Evolutionary conservation across 1,140 invertebrate genomes (phyloP).

Genomic region (Bradynema listronoti): DNA sequence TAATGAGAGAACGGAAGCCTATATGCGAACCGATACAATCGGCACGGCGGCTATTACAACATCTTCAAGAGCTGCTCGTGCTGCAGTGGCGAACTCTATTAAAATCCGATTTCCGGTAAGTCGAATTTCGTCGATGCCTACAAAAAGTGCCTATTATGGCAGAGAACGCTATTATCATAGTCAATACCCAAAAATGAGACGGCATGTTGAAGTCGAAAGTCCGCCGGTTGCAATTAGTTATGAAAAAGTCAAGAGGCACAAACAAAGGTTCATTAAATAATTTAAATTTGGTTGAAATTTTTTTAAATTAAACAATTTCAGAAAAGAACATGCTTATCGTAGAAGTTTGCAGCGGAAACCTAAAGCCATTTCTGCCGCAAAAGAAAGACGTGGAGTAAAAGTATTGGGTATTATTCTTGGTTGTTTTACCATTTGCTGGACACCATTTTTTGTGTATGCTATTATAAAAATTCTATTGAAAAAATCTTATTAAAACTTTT

Average conservation of each 20-base stretch:
- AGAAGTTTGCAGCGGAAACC: constrained; percentile 57
- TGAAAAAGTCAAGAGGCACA: constrained; percentile 55
- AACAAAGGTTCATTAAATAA: constrained; percentile 35
- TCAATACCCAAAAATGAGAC: too few species aligned
- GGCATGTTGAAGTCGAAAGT: too few species aligned
- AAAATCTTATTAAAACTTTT: not conserved
- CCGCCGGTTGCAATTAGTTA: constrained; percentile 41
- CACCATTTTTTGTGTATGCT: constrained; percentile 51
- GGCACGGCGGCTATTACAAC: too few species aligned
- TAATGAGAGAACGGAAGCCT: too few species aligned
- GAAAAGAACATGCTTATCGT: constrained; percentile 49
- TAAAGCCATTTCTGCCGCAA: constrained; percentile 56
- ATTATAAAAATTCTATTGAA: not conserved
- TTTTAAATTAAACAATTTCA: constrained; percentile 21
- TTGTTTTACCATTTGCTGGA: constrained; percentile 58
- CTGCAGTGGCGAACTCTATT: too few species aligned
- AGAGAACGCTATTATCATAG: too few species aligned
- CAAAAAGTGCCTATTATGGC: too few species aligned
- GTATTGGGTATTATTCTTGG: constrained; percentile 57
- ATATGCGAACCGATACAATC: too few species aligned
- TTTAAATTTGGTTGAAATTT: constrained; percentile 5
- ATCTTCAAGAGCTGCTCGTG: too few species aligned
- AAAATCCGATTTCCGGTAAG: too few species aligned
- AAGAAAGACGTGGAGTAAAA: constrained; percentile 54
- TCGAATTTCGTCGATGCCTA: too few species aligned